Conservation (phyloP, 2,113 vertebrate genomes). For the Phycodurus eques region DNA sequence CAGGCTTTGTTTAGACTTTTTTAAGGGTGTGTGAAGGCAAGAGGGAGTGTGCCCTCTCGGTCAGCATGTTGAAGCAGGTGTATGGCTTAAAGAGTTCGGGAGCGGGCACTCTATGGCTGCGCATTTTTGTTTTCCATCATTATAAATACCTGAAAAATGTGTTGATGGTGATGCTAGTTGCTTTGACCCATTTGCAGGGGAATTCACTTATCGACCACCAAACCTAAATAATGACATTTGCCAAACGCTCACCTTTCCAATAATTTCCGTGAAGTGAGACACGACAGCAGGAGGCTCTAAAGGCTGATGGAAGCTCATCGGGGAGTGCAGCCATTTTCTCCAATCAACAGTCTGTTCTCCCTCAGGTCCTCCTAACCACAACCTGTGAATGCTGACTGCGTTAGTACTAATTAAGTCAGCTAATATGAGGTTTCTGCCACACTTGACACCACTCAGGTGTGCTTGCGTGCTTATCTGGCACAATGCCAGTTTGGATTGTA, state of each 20-base stretch:
- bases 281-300: conserved; percentile 60
- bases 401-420: conserved; percentile 70
- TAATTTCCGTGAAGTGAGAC: conserved; percentile 69
- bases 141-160: conserved; percentile 36
- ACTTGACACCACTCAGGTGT: conserved; percentile 60
- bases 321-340: conserved; percentile 68
- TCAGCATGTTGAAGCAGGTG: not conserved
- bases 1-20: not conserved
- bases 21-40: not conserved
- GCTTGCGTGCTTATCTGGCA: conserved; percentile 28
- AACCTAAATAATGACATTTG: conserved; percentile 70
- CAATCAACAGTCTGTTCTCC: conserved; percentile 66
- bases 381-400: conserved; percentile 60
- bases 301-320: conserved; percentile 66
- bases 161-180: conserved; percentile 29
- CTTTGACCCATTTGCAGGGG: conserved; percentile 22
- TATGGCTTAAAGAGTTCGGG: not conserved
- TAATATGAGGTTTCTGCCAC: conserved; percentile 66
- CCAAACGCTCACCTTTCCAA: conserved; percentile 64
- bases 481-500: conserved; percentile 15
- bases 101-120: conserved; percentile 13
- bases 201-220: conserved; percentile 47
- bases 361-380: conserved; percentile 61
- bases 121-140: conserved; percentile 25
- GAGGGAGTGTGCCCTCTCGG: not conserved